These are phyloP conservation scores for Hyposmocoma kahamanoa DNA, from an alignment of 1,140 invertebrate genomes.

Conservation along the genomic window DNA sequence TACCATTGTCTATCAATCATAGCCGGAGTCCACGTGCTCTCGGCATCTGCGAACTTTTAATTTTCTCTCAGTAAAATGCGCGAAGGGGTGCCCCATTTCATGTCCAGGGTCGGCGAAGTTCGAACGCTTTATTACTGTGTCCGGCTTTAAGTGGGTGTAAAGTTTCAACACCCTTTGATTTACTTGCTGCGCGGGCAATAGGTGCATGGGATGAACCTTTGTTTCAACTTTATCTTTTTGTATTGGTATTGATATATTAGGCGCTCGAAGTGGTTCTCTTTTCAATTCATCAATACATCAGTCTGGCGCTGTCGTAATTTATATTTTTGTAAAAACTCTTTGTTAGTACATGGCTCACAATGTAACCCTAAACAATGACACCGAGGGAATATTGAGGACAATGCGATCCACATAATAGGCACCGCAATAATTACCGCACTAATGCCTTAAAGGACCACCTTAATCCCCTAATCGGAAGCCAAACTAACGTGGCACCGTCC, in stretches of 20 bases:
- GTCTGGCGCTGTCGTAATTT: too few species aligned
- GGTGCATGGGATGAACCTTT: constrained; percentile 41
- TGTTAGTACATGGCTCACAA: too few species aligned
- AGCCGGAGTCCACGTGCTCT: constrained; percentile 13
- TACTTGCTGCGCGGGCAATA: constrained; percentile 57
- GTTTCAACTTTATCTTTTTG: constrained; percentile 44
- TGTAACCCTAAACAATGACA: constrained; percentile 29
- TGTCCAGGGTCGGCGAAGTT: constrained; percentile 67
- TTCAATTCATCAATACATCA: too few species aligned
- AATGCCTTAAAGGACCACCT: constrained; percentile 65
- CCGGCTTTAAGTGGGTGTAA: constrained; percentile 73
- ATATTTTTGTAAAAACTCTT: too few species aligned
- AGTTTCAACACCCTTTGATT: constrained; percentile 73
- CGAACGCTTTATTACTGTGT: constrained; percentile 72
- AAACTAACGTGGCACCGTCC: constrained; percentile 65
- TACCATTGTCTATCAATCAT: neutral
- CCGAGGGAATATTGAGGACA: constrained; percentile 36
- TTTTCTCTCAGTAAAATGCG: constrained; percentile 61
- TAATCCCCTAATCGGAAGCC: constrained; percentile 71
- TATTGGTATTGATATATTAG: constrained; percentile 23
- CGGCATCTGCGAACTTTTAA: constrained; percentile 54
- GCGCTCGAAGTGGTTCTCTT: too few species aligned
- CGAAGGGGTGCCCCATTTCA: constrained; percentile 65
- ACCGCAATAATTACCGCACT: constrained; percentile 65
- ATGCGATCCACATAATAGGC: constrained; percentile 51